Conservation (phyloP, 1,140 invertebrate species). For the Gonatopus flavifemur region DNA sequence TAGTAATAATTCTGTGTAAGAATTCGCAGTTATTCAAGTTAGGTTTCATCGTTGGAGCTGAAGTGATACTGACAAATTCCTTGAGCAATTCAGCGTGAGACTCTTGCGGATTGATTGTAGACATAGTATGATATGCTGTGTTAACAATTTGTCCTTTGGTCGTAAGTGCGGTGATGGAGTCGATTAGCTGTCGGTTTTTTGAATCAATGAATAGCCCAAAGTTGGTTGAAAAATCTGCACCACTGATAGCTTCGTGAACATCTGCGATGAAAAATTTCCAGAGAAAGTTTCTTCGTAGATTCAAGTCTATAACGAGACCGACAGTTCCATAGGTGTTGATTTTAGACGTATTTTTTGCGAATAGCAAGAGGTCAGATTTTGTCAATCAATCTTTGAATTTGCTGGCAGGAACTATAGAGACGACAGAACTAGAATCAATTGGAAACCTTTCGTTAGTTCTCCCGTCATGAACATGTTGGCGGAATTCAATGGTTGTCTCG, state of each 20-base stretch:
- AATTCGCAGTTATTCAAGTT: not conserved
- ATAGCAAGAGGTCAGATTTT: conserved; percentile 4
- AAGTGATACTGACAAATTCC: conserved; percentile 13
- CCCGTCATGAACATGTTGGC: not conserved
- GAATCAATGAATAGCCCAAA: conserved; percentile 37
- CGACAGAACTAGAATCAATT: not conserved
- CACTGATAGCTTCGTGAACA: conserved; percentile 40
- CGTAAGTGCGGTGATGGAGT: conserved; percentile 17
- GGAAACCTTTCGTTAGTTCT: not conserved
- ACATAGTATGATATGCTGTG: not conserved
- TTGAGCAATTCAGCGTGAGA: not conserved
- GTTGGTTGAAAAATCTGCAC: conserved; percentile 43
- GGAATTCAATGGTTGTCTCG: not conserved
- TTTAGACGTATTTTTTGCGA: conserved; percentile 15
- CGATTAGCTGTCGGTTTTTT: conserved; percentile 24
- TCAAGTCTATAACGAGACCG: conserved; percentile 31
- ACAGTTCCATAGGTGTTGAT: conserved; percentile 38
- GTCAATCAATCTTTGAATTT: conserved; percentile 1
- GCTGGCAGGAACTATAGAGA: not conserved
- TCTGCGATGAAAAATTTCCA: conserved; percentile 45
- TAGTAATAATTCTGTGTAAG: conserved; percentile 20
- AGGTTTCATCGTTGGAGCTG: conserved; percentile 1
- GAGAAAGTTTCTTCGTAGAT: conserved; percentile 27
- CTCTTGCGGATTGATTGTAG: conserved; percentile 2
- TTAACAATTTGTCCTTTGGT: not conserved